Evolutionary conservation across 2,797 vertebrate species (phyloP).

Genomic region (Rousettus madagascariensis): DNA sequence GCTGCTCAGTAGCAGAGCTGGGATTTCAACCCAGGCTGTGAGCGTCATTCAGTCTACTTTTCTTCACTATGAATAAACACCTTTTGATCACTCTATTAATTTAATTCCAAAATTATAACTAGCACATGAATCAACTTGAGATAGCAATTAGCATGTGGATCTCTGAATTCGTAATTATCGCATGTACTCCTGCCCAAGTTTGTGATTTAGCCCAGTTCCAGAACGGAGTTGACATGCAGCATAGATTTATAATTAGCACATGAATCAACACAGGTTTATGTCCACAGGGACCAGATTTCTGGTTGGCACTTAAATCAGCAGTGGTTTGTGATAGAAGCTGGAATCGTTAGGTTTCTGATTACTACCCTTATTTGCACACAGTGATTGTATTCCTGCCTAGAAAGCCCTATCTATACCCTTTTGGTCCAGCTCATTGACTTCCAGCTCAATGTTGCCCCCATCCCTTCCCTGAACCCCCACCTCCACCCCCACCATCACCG

Average conservation of each 20-base stretch:
- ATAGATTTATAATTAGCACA: slow-evolving; percentile 49
- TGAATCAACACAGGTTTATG: slow-evolving; percentile 38
- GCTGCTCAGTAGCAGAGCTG: neutral
- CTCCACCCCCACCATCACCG: neutral
- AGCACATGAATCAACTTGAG: slow-evolving; percentile 19
- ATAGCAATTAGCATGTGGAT: neutral
- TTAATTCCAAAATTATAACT: slow-evolving; percentile 8
- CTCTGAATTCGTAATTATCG: neutral
- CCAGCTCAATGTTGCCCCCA: neutral
- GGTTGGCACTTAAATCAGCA: slow-evolving; percentile 36
- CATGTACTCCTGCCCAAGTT: neutral
- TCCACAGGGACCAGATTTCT: slow-evolving; percentile 47
- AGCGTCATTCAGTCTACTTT: neutral
- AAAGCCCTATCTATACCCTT: neutral
- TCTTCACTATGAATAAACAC: neutral
- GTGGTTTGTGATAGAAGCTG: slow-evolving; percentile 3
- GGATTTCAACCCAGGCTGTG: slow-evolving; percentile 13
- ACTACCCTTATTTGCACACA: neutral
- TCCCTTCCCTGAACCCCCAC: neutral
- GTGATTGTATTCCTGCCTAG: neutral
- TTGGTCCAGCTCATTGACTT: neutral
- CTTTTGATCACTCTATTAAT: neutral
- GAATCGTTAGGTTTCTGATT: slow-evolving; percentile 26
- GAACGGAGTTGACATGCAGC: slow-evolving; percentile 33
- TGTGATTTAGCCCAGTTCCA: neutral